A percentile compares a stretch with the other conserved stretches of the same genome.
Conservation (phyloP, 2,113 vertebrate species). For the Hippotragus niger region DNA sequence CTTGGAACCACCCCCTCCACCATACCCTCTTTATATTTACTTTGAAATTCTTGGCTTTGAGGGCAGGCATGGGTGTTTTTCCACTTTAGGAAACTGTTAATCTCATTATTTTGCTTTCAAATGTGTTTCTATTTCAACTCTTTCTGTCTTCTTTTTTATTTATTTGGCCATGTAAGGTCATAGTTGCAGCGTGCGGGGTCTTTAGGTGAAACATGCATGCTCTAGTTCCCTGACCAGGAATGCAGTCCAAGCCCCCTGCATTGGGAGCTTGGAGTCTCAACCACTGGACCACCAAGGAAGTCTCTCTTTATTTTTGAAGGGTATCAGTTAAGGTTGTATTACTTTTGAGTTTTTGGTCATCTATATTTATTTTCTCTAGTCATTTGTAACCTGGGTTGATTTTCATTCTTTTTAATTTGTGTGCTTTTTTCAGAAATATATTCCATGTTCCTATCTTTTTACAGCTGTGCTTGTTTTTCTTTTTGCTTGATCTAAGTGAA, state of each 20-base stretch:
- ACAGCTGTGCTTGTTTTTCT: background rate
- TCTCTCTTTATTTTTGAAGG: background rate
- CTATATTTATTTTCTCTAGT: background rate
- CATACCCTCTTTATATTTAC: background rate
- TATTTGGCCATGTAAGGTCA: background rate
- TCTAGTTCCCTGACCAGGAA: background rate
- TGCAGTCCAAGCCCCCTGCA: background rate
- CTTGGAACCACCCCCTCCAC: fast-evolving
- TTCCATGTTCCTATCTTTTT: background rate
- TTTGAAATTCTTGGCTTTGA: background rate
- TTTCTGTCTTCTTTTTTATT: background rate
- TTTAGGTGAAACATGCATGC: background rate
- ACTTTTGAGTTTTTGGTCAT: background rate
- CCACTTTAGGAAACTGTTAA: background rate
- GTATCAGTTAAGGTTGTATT: background rate
- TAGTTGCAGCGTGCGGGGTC: background rate
- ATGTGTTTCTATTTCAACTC: background rate
- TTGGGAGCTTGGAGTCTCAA: background rate
- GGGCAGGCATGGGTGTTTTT: background rate
- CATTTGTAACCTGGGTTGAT: background rate
- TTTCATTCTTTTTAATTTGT: background rate
- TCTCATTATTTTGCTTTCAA: background rate
- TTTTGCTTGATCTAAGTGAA: background rate
- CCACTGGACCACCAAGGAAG: background rate
- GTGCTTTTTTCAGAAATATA: background rate